These are phyloP conservation scores for Rhinogobio ventralis DNA, from an alignment of 2,797 vertebrate genomes.

Conservation along the genomic window DNA sequence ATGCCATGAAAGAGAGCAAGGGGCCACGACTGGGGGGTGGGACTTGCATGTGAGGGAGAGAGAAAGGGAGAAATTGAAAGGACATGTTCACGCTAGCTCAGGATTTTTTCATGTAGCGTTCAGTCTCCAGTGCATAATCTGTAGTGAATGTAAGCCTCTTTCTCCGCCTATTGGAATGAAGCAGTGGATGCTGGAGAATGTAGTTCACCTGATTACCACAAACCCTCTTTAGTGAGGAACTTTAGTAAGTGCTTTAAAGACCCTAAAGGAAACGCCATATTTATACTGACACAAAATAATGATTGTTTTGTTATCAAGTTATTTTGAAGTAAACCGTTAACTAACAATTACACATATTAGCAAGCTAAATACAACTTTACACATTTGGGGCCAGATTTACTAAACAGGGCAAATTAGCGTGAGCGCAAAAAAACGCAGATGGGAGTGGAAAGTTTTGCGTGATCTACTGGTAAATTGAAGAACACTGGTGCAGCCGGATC, in stretches of 20 bases:
- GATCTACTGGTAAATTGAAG: too few species aligned
- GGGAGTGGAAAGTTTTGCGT: too few species aligned
- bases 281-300: background rate
- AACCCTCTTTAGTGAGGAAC: background rate
- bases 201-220: background rate
- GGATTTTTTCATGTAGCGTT: background rate
- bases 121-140: constrained; percentile 2
- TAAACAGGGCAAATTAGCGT: too few species aligned
- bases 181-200: background rate
- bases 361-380: background rate
- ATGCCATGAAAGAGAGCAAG: constrained; percentile 36
- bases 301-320: background rate
- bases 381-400: background rate
- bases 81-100: background rate
- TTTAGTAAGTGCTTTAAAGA: background rate
- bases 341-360: background rate
- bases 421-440: too few species aligned
- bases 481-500: too few species aligned
- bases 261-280: background rate
- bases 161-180: constrained; percentile 12
- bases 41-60: background rate
- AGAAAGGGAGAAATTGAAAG: constrained; percentile 18
- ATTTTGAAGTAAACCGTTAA: background rate
- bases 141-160: constrained; percentile 1
- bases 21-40: constrained; percentile 20